These are phyloP conservation scores for Percopsis transmontana DNA, from an alignment of 2,113 vertebrate species.

Conservation along the genomic window DNA sequence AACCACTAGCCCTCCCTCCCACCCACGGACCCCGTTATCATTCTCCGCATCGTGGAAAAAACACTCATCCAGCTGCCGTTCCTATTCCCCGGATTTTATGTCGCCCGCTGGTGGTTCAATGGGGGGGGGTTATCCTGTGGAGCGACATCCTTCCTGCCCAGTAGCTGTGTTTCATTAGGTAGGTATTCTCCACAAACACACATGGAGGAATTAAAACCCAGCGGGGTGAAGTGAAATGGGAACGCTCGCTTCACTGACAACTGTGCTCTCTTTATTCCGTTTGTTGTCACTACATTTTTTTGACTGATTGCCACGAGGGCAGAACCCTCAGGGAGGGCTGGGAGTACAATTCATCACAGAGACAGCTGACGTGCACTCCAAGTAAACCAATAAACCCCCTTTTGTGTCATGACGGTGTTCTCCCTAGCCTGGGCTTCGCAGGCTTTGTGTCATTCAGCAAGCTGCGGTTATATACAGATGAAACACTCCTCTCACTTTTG, in stretches of 20 bases:
- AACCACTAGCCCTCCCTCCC: conserved; percentile 32
- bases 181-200: conserved; percentile 16
- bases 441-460: conserved; percentile 59
- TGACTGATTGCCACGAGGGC: conserved; percentile 54
- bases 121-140: not conserved
- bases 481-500: conserved; percentile 52
- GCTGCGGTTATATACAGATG: conserved; percentile 46
- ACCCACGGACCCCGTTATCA: conserved; percentile 50
- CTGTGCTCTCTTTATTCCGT: conserved; percentile 40
- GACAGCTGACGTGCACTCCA: conserved; percentile 43
- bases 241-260: conserved; percentile 24
- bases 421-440: conserved; percentile 32
- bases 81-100: conserved; percentile 38
- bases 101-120: conserved; percentile 24
- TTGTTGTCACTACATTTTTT: conserved; percentile 45
- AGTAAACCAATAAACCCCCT: conserved; percentile 49
- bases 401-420: conserved; percentile 43
- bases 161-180: not conserved
- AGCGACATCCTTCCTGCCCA: not conserved
- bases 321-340: conserved; percentile 3
- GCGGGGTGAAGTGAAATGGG: conserved; percentile 27
- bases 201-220: conserved; percentile 16
- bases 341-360: conserved; percentile 42
- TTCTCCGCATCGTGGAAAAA: conserved; percentile 63
- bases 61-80: conserved; percentile 63